Percentiles rank a stretch among this genome's conserved stretches.
phyloP scores from a whole-genome alignment of 1,140 invertebrate genomes.

The Brachionus plicatilis region DNA sequence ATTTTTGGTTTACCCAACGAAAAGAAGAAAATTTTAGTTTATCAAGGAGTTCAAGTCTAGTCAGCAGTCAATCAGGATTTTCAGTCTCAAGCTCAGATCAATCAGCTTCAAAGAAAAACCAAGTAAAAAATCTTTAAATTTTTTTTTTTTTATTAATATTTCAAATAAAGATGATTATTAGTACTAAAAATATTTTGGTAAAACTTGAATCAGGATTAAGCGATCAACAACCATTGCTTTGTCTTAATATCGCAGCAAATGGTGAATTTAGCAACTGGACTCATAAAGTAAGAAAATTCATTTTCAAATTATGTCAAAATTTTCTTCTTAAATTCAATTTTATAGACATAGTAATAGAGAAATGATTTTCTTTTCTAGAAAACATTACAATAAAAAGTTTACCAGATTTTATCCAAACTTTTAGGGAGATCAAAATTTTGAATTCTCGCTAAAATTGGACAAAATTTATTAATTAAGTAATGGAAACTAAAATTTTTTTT shows the following conservation, averaged over 20 bases:
- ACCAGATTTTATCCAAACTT: no score
- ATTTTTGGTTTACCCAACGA: conserved; percentile 34
- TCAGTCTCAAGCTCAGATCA: not conserved
- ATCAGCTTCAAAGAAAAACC: not conserved
- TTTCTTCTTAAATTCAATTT: not conserved
- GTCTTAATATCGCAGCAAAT: not conserved
- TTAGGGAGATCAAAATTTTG: not conserved
- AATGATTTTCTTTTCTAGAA: no score
- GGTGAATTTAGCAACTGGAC: conserved; percentile 31
- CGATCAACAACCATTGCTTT: conserved; percentile 18
- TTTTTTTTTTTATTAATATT: not conserved
- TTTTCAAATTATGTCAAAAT: not conserved
- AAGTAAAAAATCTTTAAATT: not conserved
- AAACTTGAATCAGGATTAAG: conserved; percentile 27
- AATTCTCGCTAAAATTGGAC: not conserved
- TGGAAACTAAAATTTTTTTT: no score
- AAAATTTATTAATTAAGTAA: no score
- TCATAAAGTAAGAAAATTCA: not conserved
- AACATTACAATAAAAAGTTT: no score
- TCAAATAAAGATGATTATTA: not conserved
- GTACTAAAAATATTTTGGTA: conserved; percentile 15
- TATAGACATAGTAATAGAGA: no score
- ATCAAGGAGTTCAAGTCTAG: not conserved
- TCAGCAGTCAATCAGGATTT: not conserved
- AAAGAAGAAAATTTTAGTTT: not conserved